Base-by-base conservation (phyloP, 2,113 vertebrate genomes). In the Atherinomorus stipes region DNA sequence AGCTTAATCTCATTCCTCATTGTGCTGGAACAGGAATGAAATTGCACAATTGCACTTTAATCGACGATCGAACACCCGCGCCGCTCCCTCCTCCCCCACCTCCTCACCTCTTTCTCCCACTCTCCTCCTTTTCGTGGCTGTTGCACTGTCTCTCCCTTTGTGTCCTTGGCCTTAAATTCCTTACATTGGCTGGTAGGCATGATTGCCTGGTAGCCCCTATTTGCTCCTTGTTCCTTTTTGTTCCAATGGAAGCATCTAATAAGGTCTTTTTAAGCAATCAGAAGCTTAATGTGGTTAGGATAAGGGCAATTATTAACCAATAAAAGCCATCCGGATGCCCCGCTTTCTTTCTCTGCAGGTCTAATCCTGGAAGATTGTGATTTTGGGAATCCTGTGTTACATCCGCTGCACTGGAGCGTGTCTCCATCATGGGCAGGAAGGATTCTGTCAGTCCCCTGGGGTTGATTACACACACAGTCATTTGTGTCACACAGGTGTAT, bases 1-100 rank as follows among this genome's bases (percentile, higher is more conserved):
- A 94, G 91, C 94, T 91, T 95, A 94, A 95, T 94, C 93, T 94
- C 93, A 92, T 93, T 90, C 89, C 90, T 94, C 91, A 92, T 94
- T 93, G 90, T 93, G 92, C 85, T 83, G 85, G 83, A 89, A 93
- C 92, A 94, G 89, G 90, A 93, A 89, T 91, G 90, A 93, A 94
- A 94, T 92, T 93, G 93, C 94, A 92, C 92, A 93, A 94, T 93
- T 90, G 93, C 92, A 90, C 88, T 90, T 93, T 94, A 93, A 94
- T 94, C 90, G 91, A 89, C 84, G 80, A 90, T 89, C 86, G 85
- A 89, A 86, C 71, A 26, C 45, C 80, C 64, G 4, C 45, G 13
- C 40, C 42, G 18, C 62, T 38, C 44, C 49, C 52, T n/a, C 68
- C 22, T 37, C 49, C 64, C 45, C 28, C 60, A 16, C 22, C 61